Evolutionary conservation across 53 echinoderm and acorn worm species (phyloP).

Genomic region (Temnopleurus reevesii): DNA sequence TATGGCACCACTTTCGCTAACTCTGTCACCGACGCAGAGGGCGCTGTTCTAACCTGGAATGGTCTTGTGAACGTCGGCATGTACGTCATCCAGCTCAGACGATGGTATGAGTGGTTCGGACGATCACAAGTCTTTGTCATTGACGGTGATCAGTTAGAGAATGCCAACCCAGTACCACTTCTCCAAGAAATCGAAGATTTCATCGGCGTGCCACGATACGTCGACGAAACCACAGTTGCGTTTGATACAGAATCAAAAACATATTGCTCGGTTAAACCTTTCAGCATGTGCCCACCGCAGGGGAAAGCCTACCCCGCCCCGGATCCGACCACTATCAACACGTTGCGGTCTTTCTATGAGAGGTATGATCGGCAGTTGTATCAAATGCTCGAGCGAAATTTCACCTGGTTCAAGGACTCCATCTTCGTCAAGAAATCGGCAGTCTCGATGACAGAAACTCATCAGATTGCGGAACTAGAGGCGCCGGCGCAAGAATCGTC

Average conservation of each 20-base stretch:
- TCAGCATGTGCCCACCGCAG: background rate
- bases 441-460: background rate
- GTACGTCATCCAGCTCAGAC: constrained; percentile 11
- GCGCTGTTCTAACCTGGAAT: background rate
- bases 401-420: constrained; percentile 20
- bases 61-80: constrained; percentile 2
- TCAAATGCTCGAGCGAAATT: constrained; percentile 20
- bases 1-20: background rate
- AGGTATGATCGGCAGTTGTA: constrained; percentile 9
- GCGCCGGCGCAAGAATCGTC: background rate
- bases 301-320: background rate
- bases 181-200: constrained; percentile 11
- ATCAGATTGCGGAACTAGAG: background rate
- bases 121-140: background rate
- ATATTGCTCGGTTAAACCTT: background rate
- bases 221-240: background rate
- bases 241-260: background rate
- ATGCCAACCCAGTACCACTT: background rate
- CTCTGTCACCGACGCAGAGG: background rate
- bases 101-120: constrained; percentile 36
- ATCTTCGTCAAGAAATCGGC: background rate
- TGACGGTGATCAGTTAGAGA: constrained; percentile 20
- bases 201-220: background rate
- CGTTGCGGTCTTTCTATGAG: background rate
- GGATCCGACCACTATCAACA: background rate